A percentile compares a stretch with the other conserved stretches of the same genome.
Evolutionary conservation across 2,113 vertebrate genomes (phyloP).

Genomic region (Numida meleagris): DNA sequence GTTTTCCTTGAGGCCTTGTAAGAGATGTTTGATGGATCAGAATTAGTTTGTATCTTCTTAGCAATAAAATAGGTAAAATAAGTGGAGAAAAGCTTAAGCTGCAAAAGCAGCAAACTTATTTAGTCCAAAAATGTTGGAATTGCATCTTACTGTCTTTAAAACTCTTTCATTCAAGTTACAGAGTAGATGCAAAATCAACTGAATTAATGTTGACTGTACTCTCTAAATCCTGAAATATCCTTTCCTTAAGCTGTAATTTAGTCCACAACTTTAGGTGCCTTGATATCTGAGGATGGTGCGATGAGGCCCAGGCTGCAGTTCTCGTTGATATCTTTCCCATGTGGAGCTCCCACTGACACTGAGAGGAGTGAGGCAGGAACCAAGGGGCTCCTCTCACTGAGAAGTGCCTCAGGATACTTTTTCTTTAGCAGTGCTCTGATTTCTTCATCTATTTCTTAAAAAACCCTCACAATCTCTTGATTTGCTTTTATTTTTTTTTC

Average conservation of each 20-base stretch:
- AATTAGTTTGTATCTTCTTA: background rate
- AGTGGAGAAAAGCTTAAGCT: background rate
- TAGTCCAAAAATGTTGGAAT: background rate
- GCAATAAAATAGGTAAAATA: background rate
- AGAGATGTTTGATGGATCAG: background rate
- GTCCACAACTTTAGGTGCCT: background rate
- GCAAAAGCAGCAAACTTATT: background rate
- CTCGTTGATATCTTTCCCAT: no score
- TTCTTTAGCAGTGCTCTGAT: background rate
- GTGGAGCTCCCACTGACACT: no score
- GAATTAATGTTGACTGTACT: background rate
- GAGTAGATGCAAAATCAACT: background rate
- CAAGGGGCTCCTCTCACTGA: rapidly evolving
- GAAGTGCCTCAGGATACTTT: background rate
- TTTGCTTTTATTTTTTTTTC: background rate
- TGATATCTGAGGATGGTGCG: background rate
- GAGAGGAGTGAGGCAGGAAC: background rate
- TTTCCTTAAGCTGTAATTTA: background rate
- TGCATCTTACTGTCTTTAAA: background rate
- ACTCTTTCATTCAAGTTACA: background rate
- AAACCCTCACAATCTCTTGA: background rate
- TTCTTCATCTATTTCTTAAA: background rate
- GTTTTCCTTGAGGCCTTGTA: background rate
- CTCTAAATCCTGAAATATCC: background rate
- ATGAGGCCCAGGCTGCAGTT: no score